A percentile compares a stretch with the other conserved stretches of the same genome.
Conservation (phyloP, 2,113 vertebrate species). For the Lamprologus ornatipinnis region DNA sequence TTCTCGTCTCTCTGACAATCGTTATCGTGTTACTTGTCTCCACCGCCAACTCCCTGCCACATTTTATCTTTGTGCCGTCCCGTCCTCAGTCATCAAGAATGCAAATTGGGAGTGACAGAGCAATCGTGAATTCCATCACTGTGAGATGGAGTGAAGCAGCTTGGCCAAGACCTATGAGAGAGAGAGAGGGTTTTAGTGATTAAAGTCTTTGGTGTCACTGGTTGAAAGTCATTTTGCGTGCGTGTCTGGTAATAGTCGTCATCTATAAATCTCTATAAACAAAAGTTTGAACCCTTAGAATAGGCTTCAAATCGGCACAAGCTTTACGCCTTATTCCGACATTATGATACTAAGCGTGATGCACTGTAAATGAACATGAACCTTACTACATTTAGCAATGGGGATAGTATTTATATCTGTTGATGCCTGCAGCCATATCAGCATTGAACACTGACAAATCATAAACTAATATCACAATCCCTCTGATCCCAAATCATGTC, state of each 20-base stretch:
- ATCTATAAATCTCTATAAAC: not conserved
- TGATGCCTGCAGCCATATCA: not conserved
- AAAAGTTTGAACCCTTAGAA: not conserved
- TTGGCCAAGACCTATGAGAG: not conserved
- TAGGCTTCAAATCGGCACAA: not conserved
- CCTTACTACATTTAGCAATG: not conserved
- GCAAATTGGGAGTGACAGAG: slow-evolving; percentile 61
- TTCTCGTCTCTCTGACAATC: not conserved
- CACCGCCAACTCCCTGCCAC: not conserved
- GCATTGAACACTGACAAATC: slow-evolving; percentile 12
- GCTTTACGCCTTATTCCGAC: not conserved
- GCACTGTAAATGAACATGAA: not conserved
- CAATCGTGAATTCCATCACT: slow-evolving; percentile 48
- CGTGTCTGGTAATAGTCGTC: not conserved
- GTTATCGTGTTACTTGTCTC: slow-evolving; percentile 8
- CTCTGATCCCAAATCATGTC: slow-evolving; percentile 4
- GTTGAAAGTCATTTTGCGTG: not conserved
- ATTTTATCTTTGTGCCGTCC: not conserved
- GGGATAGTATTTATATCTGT: not conserved
- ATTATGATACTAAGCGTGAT: not conserved
- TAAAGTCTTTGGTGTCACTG: not conserved
- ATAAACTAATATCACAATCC: slow-evolving; percentile 11
- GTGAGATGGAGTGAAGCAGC: slow-evolving; percentile 5
- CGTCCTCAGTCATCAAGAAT: slow-evolving; percentile 31
- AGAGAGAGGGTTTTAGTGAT: not conserved